phyloP scores from a whole-genome alignment of 92 coral and sea anemone species.

The Epizoanthus stellaris region DNA sequence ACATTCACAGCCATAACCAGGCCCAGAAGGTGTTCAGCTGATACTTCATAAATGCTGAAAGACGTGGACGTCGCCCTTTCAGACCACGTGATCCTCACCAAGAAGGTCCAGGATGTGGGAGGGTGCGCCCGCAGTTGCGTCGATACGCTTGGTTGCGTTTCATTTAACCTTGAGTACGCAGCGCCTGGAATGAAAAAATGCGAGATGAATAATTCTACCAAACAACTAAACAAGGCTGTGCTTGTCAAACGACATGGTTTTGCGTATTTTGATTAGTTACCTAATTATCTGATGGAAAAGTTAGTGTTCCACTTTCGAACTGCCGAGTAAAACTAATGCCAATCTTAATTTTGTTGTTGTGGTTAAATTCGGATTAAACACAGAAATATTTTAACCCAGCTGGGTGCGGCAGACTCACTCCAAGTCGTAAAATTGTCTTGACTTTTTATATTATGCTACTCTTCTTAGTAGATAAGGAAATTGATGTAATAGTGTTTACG shows the following conservation, averaged over 20 bases:
- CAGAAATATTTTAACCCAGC: no score
- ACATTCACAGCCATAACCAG: not conserved
- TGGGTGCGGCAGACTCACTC: no score
- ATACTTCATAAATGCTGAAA: not conserved
- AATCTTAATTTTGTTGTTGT: no score
- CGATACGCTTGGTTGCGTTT: not conserved
- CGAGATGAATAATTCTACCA: not conserved
- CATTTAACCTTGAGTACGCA: constrained; percentile 11
- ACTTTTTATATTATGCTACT: no score
- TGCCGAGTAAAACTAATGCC: no score
- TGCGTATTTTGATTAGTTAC: constrained; percentile 3
- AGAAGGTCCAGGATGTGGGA: not conserved
- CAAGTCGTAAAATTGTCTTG: no score
- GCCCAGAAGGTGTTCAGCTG: not conserved
- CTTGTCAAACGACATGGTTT: constrained; percentile 14
- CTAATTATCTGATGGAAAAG: not conserved
- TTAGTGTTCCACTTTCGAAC: no score
- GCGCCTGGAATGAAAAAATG: constrained; percentile 1
- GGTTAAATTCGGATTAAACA: no score
- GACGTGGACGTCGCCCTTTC: not conserved
- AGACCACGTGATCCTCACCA: not conserved
- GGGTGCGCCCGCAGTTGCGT: not conserved
- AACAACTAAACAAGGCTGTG: not conserved
- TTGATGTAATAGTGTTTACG: no score
- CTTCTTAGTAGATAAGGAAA: no score